phyloP scores from a whole-genome alignment of 2,797 vertebrate species.

The Acanthornis magna region DNA sequence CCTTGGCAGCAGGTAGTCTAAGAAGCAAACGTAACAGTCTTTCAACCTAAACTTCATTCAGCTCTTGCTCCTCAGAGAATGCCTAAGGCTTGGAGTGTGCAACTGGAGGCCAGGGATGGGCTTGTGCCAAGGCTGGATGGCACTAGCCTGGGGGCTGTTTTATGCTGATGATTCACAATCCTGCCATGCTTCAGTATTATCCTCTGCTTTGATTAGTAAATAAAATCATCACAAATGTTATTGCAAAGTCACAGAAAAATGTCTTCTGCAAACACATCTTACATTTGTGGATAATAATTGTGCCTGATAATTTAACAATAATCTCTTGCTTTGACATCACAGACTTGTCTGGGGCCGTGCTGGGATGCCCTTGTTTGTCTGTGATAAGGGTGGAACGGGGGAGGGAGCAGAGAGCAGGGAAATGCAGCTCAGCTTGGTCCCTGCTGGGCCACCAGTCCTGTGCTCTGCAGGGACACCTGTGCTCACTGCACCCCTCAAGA shows the following conservation, averaged over 20 bases:
- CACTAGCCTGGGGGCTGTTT: not conserved
- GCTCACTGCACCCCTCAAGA: accelerated
- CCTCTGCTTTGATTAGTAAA: not conserved
- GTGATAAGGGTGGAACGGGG: not conserved
- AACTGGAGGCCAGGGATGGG: not conserved
- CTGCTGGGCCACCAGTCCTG: not conserved
- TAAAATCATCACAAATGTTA: not conserved
- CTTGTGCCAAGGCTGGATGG: not conserved
- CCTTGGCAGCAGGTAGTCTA: not conserved
- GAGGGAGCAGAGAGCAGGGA: not conserved
- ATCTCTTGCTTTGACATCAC: not conserved
- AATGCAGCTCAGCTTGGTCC: accelerated
- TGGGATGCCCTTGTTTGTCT: not conserved
- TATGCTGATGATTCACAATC: not conserved
- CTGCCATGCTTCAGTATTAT: not conserved
- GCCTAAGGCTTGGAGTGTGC: not conserved
- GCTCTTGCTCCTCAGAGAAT: not conserved
- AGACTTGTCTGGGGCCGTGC: accelerated
- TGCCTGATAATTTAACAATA: not conserved
- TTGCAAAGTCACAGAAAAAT: not conserved
- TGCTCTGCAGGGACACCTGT: not conserved
- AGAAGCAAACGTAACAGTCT: not conserved
- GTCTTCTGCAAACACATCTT: not conserved
- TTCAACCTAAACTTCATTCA: not conserved
- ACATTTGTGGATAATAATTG: not conserved